Conservation (phyloP, 2,888 invertebrate species). For the Blera fallax region DNA sequence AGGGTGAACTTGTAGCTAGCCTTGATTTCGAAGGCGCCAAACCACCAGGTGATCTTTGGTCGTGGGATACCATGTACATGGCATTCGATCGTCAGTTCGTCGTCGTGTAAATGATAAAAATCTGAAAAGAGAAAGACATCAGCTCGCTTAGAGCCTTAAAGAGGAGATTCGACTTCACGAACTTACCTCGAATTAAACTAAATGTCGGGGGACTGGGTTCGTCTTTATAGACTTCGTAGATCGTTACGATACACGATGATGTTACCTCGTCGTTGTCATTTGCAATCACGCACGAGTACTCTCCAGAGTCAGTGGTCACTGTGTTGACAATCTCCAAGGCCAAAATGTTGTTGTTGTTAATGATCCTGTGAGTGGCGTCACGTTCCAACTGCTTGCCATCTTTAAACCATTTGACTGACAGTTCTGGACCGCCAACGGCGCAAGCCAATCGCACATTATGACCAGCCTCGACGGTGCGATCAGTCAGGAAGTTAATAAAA, state of each 20-base stretch:
- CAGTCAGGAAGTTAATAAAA: constrained; percentile 85
- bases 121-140: constrained; percentile 75
- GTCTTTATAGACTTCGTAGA: constrained; percentile 88
- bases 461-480: constrained; percentile 88
- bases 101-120: constrained; percentile 82
- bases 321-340: constrained; percentile 84
- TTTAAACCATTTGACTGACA: constrained; percentile 89
- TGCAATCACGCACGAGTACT: constrained; percentile 87
- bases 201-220: constrained; percentile 89
- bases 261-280: constrained; percentile 88
- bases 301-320: constrained; percentile 85
- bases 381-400: constrained; percentile 84
- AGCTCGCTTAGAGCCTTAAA: background rate
- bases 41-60: constrained; percentile 80
- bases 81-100: constrained; percentile 85
- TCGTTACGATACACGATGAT: constrained; percentile 88
- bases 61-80: constrained; percentile 81
- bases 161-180: no score
- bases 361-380: constrained; percentile 81
- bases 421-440: constrained; percentile 88
- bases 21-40: constrained; percentile 78
- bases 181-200: constrained; percentile 85
- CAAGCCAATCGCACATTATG: constrained; percentile 90
- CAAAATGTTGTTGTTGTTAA: constrained; percentile 84
- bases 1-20: constrained; percentile 80